These are phyloP conservation scores for Aphrocallistes beatrix DNA, from an alignment of 37 sponge, comb jelly and placozoan species.

Conservation along the genomic window DNA sequence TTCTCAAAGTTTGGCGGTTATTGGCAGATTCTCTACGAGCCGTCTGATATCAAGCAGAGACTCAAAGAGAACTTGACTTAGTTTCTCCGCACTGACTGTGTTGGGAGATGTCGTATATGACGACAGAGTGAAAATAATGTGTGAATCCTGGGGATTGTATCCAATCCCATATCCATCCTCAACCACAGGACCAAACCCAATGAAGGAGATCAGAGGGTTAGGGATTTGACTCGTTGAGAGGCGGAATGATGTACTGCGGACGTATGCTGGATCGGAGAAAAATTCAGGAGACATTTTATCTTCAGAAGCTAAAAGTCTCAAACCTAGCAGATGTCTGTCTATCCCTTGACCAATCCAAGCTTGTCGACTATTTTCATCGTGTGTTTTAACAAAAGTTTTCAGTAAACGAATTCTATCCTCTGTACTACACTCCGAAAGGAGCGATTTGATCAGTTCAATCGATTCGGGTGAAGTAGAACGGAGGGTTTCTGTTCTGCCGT, in stretches of 20 bases:
- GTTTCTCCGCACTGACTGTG: not conserved
- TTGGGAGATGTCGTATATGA: not conserved
- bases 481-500: not conserved
- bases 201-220: not conserved
- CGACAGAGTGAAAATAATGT: not conserved
- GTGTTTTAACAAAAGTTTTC: not conserved
- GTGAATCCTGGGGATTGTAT: not conserved
- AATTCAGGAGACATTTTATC: not conserved
- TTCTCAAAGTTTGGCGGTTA: not conserved
- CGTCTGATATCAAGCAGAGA: not conserved
- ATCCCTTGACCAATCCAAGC: not conserved
- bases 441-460: not conserved
- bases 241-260: not conserved
- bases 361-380: not conserved
- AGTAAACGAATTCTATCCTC: not conserved
- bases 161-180: not conserved
- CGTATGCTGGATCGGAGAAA: not conserved
- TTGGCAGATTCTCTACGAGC: not conserved
- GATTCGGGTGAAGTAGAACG: not conserved
- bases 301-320: not conserved
- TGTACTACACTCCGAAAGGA: not conserved
- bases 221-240: not conserved
- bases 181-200: not conserved
- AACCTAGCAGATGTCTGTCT: not conserved
- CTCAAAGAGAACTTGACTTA: not conserved